phyloP scores from a whole-genome alignment of 35 echinoderm and acorn worm genomes.

The Anneissia japonica region DNA sequence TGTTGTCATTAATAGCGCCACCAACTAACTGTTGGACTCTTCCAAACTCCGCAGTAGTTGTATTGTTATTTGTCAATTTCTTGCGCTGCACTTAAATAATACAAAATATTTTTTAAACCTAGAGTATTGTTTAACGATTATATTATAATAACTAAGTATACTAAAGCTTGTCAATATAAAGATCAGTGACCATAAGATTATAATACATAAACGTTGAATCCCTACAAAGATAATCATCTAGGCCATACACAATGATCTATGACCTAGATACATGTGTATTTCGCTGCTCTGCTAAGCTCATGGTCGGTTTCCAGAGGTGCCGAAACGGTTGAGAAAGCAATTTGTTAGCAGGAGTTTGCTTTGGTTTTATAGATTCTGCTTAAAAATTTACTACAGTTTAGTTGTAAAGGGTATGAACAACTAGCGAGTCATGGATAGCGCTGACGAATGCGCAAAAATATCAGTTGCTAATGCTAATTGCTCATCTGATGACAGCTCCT shows the following conservation, averaged over 20 bases:
- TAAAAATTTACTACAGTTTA: background rate
- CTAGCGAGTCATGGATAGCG: background rate
- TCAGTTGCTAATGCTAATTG: background rate
- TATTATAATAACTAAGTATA: too few species aligned
- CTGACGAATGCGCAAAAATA: background rate
- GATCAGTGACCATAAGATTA: too few species aligned
- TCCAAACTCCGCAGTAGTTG: background rate
- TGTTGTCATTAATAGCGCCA: too few species aligned
- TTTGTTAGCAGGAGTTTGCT: too few species aligned
- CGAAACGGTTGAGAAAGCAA: too few species aligned
- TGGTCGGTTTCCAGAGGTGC: too few species aligned
- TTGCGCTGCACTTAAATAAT: too few species aligned
- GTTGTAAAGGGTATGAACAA: background rate
- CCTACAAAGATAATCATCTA: background rate
- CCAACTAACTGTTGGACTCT: background rate
- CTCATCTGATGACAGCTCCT: slow-evolving; percentile 12
- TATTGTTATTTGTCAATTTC: too few species aligned
- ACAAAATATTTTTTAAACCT: too few species aligned
- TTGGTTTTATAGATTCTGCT: background rate
- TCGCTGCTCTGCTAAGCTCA: too few species aligned
- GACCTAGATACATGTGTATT: background rate
- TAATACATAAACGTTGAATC: background rate
- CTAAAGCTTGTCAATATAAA: too few species aligned
- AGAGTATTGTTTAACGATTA: too few species aligned
- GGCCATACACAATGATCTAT: background rate